Base-by-base conservation (phyloP, 2,888 invertebrate genomes). In the Endotricha flammealis region DNA sequence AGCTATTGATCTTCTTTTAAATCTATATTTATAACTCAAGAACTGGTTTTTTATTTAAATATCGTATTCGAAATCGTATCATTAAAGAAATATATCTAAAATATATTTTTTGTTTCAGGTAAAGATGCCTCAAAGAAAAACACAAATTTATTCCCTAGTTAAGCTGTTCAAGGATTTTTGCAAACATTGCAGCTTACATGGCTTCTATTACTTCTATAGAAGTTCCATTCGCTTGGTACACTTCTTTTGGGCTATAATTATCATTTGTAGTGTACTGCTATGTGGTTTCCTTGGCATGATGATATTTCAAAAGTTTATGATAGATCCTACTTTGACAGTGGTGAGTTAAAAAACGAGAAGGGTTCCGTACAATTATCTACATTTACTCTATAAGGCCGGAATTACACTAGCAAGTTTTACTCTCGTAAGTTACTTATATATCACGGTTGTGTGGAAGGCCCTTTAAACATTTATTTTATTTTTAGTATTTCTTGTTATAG, bases 311-410 rank as follows among this genome's bases (percentile, higher is more conserved):
- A 82, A 80, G 42, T 83, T 70, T 14, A 53, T 58, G 0, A 44
- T 58, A 4, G 75, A 82, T 33, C 85, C 85, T 5, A 82, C 85
- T 0, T 68, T 82, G 11, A 83, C 76, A 29, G 74, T 85, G 54
- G 85, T 81, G 46, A 64, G 72, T 27, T 42, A 13, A 12, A 12
- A n/a, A n/a, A n/a, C n/a, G n/a, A n/a, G n/a, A 4, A 22, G 22
- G 22, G 22, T 22, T 22, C 22, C 22, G 22, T 22, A 22, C 4
- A n/a, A n/a, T n/a, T n/a, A n/a, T n/a, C n/a, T n/a, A n/a, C n/a
- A n/a, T n/a, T n/a, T n/a, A n/a, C n/a, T n/a, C n/a, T n/a, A n/a
- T n/a, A n/a, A n/a, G n/a, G n/a, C n/a, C n/a, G n/a, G n/a, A n/a
- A n/a, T n/a, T n/a, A n/a, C n/a, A n/a, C n/a, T n/a, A n/a, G n/a